Percentiles rank a stretch among this genome's conserved stretches.
These are phyloP conservation scores for Prenolepis imparis DNA, from an alignment of 2,888 invertebrate species.

Conservation along the genomic window DNA sequence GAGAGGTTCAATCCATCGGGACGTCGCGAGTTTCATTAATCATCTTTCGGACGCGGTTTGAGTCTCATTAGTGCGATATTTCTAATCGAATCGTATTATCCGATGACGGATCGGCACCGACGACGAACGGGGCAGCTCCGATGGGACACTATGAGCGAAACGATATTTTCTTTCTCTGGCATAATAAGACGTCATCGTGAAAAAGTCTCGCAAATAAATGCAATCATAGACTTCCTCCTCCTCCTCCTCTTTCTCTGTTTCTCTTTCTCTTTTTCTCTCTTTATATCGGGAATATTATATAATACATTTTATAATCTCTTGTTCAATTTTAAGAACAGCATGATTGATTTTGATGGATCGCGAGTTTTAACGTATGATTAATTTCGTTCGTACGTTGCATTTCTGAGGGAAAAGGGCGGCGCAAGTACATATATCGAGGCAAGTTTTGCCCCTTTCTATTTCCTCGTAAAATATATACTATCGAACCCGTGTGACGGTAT, in stretches of 20 bases:
- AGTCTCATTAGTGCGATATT: conserved; percentile 66
- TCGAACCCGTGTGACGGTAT: neutral
- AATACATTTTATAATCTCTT: conserved; percentile 2
- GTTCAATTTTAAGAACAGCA: conserved; percentile 24
- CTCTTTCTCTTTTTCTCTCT: neutral
- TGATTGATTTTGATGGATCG: conserved; percentile 33
- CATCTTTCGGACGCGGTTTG: conserved; percentile 56
- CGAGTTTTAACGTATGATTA: conserved; percentile 40
- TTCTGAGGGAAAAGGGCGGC: neutral
- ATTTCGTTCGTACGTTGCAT: conserved; percentile 39
- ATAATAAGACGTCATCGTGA: conserved; percentile 34
- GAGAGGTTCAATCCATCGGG: conserved; percentile 46
- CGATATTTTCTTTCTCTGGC: neutral
- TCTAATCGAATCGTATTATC: conserved; percentile 75
- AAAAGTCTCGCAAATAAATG: neutral
- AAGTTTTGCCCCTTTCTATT: conserved; percentile 12
- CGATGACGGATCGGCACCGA: conserved; percentile 64
- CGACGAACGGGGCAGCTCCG: conserved; percentile 34
- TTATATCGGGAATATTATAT: too few relatives aligned
- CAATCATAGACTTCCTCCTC: neutral
- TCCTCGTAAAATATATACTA: conserved; percentile 5
- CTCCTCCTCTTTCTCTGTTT: neutral
- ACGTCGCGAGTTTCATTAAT: conserved; percentile 67
- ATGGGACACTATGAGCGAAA: conserved; percentile 7
- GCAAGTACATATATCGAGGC: neutral